A percentile compares a stretch with the other conserved stretches of the same genome.
Conservation (phyloP, 53 echinoderm and acorn worm species). For the Echinometra lucunter region DNA sequence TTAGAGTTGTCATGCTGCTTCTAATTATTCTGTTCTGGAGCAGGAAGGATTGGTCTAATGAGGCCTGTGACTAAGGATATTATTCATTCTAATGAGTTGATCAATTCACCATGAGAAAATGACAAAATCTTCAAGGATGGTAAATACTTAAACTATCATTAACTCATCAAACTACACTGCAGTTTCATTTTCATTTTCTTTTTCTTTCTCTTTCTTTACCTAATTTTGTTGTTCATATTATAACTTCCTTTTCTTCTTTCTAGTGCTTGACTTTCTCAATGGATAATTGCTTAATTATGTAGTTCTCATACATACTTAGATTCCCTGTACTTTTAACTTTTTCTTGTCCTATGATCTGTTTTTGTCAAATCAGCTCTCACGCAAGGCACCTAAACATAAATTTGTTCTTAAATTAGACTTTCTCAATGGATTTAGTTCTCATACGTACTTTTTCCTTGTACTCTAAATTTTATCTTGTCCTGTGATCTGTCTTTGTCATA, state of each 20-base stretch:
- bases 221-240: not conserved
- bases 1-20: constrained; percentile 14
- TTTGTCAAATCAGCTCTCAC: not conserved
- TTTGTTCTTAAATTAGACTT: not conserved
- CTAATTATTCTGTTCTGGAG: not conserved
- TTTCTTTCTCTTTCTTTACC: not conserved
- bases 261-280: not conserved
- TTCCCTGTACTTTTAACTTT: too few relatives aligned
- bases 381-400: not conserved
- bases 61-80: constrained; percentile 16
- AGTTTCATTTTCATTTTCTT: not conserved
- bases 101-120: constrained; percentile 33
- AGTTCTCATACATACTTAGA: too few relatives aligned
- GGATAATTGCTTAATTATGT: too few relatives aligned
- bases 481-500: not conserved
- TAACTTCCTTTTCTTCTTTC: not conserved
- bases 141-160: not conserved
- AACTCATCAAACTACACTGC: not conserved
- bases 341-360: not conserved
- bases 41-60: constrained; percentile 22
- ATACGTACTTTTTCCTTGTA: too few relatives aligned
- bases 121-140: not conserved
- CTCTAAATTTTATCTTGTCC: not conserved
- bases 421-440: too few relatives aligned
- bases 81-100: constrained; percentile 9